Base-by-base conservation (phyloP, 2,797 vertebrate genomes). In the Nasua narica region DNA sequence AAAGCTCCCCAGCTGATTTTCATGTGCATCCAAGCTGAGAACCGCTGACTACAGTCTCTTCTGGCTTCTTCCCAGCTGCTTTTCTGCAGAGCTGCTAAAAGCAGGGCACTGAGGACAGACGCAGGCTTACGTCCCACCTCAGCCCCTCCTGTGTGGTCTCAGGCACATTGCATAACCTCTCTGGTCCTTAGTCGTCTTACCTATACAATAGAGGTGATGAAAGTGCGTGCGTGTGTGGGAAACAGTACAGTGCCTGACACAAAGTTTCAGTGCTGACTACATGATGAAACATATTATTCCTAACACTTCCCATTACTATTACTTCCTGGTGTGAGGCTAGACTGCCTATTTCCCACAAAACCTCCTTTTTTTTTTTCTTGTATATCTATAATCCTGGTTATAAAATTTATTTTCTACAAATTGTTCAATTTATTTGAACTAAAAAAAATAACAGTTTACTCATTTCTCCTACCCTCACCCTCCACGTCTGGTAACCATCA, bases 241-340 rank as follows among this genome's bases (percentile, higher is more conserved):
- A 79, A 56, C 16, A 25, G 46, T 9, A 7, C 14, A 10, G 48
- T 2, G 54, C 29, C 65, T 46, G 40, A 48, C 9, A 29, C 1
- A 11, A 7, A 1, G 65, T 9, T 88, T 40, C 72, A 69, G 11
- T 16, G 25, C 79, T 78, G 14, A 23, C 7, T 18, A 29, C 7
- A 0, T 5, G 14, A 32, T 23, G 32, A 65, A 0, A 4, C 1
- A 0, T 25, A 32, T 25, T 16, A 13, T 3, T 14, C 12, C 1
- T 14, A 90, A 19, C 15, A 29, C 35, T 79, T 90, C 58, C 37
- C 74, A 27, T 54, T 37, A 7, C 67, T 32, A 2, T 27, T 15
- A 37, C 54, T 90, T 74, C 27, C 76, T n/a, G 46, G 7, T n/a
- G 43, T 35, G 29, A 72, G 48, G 15, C 12, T 0, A 0, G 32